Evolutionary conservation across 37 sponge, comb jelly and placozoan genomes (phyloP), one percentile per base, ranked within the genome.

Genomic region (Trichoplax adhaerens): DNA sequence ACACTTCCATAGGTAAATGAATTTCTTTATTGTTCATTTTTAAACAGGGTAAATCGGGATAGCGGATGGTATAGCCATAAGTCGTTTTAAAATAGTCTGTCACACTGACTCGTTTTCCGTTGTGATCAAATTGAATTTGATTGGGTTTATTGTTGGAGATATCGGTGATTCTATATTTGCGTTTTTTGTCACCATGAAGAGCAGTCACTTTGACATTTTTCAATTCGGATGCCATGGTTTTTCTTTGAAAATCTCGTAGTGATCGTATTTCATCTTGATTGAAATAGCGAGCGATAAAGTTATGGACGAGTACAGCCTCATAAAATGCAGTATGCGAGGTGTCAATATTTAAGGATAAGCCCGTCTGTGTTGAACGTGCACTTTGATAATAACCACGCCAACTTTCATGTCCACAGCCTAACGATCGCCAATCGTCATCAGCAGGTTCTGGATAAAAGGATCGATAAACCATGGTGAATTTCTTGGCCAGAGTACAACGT

Each of bases 1-100:
- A 87, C 1, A 81, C 64, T 69, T 85, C 86, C 55, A 85, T 52
- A 5, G 86, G 86, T 56, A 85, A 64, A 76, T 66, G 81, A 50
- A 81, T 61, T 1, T 56, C 64, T 70, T 74, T 69, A 5, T 55
- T 67, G 4, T 76, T 82, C 46, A 88, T 81, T 58, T 77, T 78
- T 3, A 88, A 60, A 48, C 81, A 80, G 56, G 84, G 84, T 3
- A 88, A 74, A 55, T 71, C 8, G 54, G 88, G 88, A 64, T 75
- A 78, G 62, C 58, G 29, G 48, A 88, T 56, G 1, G 58, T 64
- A 46, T 74, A 59, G 3, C 56, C 63, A 75, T 88, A 78, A 6
- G n/a, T 72, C 12, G 78, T 58, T 54, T 71, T 56, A 62, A 83
- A 88, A 62, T 88, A 88, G 4, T 75, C 66, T 53, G 67, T 72